Percentiles rank a stretch among this genome's conserved stretches.
phyloP scores from a whole-genome alignment of 2,797 vertebrate genomes.

The Nyctalus aviator region DNA sequence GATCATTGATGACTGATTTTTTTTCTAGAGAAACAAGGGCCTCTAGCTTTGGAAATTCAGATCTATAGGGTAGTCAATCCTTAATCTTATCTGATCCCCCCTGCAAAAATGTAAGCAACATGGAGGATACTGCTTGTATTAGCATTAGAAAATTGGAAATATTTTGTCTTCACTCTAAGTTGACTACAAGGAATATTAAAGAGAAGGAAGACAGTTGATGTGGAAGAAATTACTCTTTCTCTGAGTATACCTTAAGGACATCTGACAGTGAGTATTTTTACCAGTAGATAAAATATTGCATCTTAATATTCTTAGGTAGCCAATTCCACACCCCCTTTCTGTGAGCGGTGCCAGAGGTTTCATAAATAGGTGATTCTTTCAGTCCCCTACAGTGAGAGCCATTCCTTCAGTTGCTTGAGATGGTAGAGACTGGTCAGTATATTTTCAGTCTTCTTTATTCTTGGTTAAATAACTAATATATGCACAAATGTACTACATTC shows the following conservation, averaged over 20 bases:
- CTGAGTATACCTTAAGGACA: background rate
- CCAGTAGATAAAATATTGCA: background rate
- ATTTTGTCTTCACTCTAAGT: background rate
- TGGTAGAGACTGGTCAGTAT: background rate
- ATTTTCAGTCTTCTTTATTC: background rate
- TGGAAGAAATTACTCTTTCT: background rate
- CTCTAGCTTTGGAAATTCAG: background rate
- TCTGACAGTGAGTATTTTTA: background rate
- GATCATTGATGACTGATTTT: background rate
- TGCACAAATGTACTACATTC: background rate
- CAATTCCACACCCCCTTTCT: background rate
- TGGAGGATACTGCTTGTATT: background rate
- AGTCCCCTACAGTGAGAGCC: background rate
- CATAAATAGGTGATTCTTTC: background rate
- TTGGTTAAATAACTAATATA: background rate
- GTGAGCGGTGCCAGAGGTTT: background rate
- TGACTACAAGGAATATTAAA: background rate
- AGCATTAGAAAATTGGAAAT: background rate
- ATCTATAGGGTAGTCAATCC: background rate
- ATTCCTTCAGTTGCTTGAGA: background rate
- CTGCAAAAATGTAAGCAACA: background rate
- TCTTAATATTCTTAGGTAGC: background rate
- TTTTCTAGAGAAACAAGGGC: background rate
- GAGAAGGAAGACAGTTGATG: background rate
- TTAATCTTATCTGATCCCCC: background rate